Conservation (phyloP, 2,888 invertebrate genomes). For the Melipona bicolor region DNA sequence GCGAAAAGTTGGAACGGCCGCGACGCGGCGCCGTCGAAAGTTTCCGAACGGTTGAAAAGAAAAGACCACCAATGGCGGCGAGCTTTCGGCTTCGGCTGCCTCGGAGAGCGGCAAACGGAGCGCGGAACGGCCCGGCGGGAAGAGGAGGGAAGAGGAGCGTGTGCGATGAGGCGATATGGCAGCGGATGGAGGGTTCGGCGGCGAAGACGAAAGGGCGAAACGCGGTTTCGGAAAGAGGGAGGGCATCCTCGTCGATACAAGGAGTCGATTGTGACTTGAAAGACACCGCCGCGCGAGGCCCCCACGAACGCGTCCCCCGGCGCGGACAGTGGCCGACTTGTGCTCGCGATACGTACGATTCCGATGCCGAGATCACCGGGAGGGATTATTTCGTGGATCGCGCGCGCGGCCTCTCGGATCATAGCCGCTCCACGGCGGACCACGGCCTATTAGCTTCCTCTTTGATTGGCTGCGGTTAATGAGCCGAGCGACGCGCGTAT, state of each 20-base stretch:
- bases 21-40: background rate
- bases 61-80: constrained; percentile 66
- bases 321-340: constrained; percentile 79
- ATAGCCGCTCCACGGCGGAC: constrained; percentile 63
- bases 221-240: constrained; percentile 50
- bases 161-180: constrained; percentile 80
- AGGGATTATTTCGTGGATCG: constrained; percentile 68
- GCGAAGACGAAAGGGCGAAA: constrained; percentile 80
- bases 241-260: constrained; percentile 81
- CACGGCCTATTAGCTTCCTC: constrained; percentile 81
- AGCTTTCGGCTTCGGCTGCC: constrained; percentile 20
- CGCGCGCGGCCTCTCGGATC: constrained; percentile 73
- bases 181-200: constrained; percentile 66
- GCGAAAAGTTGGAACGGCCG: background rate
- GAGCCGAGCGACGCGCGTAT: constrained; percentile 82
- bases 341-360: constrained; percentile 81
- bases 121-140: constrained; percentile 26
- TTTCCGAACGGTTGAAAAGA: constrained; percentile 33
- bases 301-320: constrained; percentile 58
- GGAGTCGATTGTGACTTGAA: constrained; percentile 82
- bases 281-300: constrained; percentile 72
- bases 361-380: constrained; percentile 79
- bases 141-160: constrained; percentile 66
- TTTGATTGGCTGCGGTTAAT: constrained; percentile 83
- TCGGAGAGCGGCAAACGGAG: constrained; percentile 21